Conservation (phyloP, 2,797 vertebrate species). For the Falco berigora region DNA sequence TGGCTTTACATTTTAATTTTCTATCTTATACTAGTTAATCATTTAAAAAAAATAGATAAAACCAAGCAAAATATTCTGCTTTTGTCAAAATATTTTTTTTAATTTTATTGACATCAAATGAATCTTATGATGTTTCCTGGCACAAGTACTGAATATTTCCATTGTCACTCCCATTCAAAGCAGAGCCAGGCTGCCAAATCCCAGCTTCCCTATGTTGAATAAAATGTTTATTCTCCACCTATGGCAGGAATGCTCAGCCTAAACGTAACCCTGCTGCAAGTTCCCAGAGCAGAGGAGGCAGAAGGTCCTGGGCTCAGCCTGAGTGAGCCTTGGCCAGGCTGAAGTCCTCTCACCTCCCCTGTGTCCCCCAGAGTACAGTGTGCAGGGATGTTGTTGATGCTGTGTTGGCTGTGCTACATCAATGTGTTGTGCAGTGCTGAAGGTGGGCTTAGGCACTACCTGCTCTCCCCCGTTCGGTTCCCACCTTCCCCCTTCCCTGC, state of each 20-base stretch:
- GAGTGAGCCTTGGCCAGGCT: neutral
- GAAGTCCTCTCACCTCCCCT: neutral
- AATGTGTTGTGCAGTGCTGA: neutral
- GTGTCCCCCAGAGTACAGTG: neutral
- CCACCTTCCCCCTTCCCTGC: neutral
- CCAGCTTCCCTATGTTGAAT: neutral
- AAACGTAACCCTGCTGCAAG: neutral
- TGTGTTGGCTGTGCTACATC: neutral
- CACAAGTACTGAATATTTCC: neutral
- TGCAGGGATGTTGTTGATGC: neutral
- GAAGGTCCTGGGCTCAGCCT: neutral
- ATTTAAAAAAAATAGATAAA: neutral
- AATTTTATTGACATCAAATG: conserved; percentile 13
- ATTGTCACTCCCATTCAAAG: neutral
- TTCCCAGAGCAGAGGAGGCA: neutral
- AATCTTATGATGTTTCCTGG: conserved; percentile 10
- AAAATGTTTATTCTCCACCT: neutral
- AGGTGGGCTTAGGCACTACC: neutral
- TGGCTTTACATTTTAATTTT: conserved; percentile 6
- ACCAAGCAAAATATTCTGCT: neutral
- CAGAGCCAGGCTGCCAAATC: neutral
- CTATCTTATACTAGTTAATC: neutral
- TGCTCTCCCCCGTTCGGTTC: neutral
- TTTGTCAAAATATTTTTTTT: conserved; percentile 26
- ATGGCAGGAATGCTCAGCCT: neutral